Base-by-base conservation (phyloP, 1,140 invertebrate genomes). In the Platorchestia sp. region DNA sequence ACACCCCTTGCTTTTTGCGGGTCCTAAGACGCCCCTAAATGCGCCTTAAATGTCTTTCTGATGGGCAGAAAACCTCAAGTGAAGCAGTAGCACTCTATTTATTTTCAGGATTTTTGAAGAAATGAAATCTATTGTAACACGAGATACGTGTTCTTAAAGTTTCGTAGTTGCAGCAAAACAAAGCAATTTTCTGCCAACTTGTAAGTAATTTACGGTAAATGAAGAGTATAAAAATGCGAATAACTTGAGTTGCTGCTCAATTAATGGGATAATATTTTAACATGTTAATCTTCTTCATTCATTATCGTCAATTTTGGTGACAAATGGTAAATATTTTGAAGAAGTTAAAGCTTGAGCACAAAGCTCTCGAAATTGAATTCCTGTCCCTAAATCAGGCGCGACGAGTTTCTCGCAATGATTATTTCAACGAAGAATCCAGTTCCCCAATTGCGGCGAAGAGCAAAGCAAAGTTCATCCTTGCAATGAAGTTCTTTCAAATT, bases 1-100 rank as follows among this genome's bases (percentile, higher is more conserved):
- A 89, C 87, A 89, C 43, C 27, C 87, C n/a, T 42, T 89, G 87
- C 41, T 89, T 89, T 89, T 89, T 89, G 87, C 87, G 87, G 27
- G 36, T 41, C 42, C 7, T 19, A 44, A 89, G 42, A 44, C 42
- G 36, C 86, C 87, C 87, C 87, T 44, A 89, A 89, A 89, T 42
- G 43, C 41, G 43, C n/a, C 87, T 89, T 5, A 89, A 89, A 89
- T 89, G 87, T 89, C 41, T 89, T 89, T 89, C 87, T 89, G 87
- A 89, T 89, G 87, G 87, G 41, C 41, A 89, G n/a, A 89, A 42
- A 75, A 75, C 14, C 14, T 75, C 1, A 36, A 75, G 14, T 75
- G 1, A 36, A 14, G 59, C 59, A 22, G 59, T 75, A 75, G 3
- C 59, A 75, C 59, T 75, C 59, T 27, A 75, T 75, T 75, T 75